A percentile compares a stretch with the other conserved stretches of the same genome.
Evolutionary conservation across 2,113 vertebrate genomes (phyloP).

Genomic region (Melanerpes formicivorus): DNA sequence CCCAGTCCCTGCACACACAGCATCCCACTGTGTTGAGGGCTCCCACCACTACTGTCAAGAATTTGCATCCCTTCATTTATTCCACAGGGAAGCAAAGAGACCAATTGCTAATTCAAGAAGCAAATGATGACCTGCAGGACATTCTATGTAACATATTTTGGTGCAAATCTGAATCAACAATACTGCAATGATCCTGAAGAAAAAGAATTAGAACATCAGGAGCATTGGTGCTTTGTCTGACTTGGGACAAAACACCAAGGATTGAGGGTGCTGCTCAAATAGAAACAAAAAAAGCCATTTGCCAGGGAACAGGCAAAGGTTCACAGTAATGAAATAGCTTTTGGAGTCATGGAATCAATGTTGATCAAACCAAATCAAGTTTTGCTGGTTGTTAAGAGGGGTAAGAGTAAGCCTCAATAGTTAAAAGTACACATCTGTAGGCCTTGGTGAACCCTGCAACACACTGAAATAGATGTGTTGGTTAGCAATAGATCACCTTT

Average conservation of each 20-base stretch:
- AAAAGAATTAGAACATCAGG: background rate
- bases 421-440: background rate
- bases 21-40: background rate
- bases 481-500: accelerated
- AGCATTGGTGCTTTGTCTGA: background rate
- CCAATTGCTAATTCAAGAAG: background rate
- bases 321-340: background rate
- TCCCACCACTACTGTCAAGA: background rate
- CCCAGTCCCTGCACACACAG: background rate
- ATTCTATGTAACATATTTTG: background rate
- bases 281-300: background rate
- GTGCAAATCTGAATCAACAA: background rate
- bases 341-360: background rate
- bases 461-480: background rate
- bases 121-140: background rate
- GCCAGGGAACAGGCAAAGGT: background rate
- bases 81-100: background rate
- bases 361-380: background rate
- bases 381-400: background rate
- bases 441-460: background rate
- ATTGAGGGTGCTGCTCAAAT: background rate
- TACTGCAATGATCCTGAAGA: background rate
- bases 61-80: background rate
- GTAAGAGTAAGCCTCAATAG: background rate
- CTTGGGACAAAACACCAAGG: background rate